Percentiles rank a stretch among this genome's conserved stretches.
These are phyloP conservation scores for Temnothorax nylanderi DNA, from an alignment of 1,140 invertebrate species.

Conservation along the genomic window DNA sequence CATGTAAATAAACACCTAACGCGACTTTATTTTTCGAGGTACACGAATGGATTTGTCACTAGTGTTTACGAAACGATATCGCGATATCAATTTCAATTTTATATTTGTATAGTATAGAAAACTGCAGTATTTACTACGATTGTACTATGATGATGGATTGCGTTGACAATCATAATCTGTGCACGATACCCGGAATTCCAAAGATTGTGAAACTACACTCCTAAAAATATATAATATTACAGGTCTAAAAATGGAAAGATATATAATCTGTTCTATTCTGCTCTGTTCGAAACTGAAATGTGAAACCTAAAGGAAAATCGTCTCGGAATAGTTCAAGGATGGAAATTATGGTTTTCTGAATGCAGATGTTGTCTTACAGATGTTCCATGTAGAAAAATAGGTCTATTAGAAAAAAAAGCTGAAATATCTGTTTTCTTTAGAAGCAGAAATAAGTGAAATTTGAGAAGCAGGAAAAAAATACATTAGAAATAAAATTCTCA, in stretches of 20 bases:
- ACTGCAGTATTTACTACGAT: neutral
- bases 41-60: neutral
- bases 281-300: neutral
- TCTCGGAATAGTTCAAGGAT: neutral
- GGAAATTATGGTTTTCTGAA: neutral
- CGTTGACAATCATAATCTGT: neutral
- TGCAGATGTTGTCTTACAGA: neutral
- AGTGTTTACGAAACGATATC: conserved; percentile 48
- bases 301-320: neutral
- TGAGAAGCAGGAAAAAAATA: neutral
- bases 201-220: neutral
- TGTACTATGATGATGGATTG: too few relatives aligned
- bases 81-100: conserved; percentile 45
- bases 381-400: neutral
- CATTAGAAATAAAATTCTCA: too few relatives aligned
- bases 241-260: neutral
- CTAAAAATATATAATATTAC: neutral
- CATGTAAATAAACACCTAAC: neutral
- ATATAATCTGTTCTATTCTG: neutral
- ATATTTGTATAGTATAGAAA: conserved; percentile 59
- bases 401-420: neutral
- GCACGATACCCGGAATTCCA: neutral
- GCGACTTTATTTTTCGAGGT: neutral
- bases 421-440: neutral
- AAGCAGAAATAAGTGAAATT: too few relatives aligned